phyloP scores from a whole-genome alignment of 2,113 vertebrate genomes.

The Proteles cristata region DNA sequence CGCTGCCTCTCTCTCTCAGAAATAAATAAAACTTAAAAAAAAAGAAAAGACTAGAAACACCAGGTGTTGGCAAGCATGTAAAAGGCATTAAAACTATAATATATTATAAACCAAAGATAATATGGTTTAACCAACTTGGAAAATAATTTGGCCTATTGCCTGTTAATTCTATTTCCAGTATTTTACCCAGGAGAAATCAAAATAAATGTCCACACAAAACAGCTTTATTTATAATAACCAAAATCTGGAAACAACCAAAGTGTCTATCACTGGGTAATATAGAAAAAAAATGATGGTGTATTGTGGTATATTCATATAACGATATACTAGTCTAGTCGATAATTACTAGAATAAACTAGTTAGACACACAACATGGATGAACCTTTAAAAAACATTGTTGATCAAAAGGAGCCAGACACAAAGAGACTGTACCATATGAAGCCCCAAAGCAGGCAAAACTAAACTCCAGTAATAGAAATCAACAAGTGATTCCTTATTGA shows the following conservation, averaged over 20 bases:
- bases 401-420: background rate
- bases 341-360: background rate
- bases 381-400: background rate
- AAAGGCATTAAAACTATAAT: background rate
- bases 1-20: no score
- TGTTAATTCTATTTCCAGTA: background rate
- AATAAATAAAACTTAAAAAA: no score
- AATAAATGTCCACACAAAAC: background rate
- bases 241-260: background rate
- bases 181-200: background rate
- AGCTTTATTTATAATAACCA: background rate
- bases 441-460: background rate
- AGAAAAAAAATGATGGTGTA: background rate
- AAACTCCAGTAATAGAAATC: background rate
- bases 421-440: background rate
- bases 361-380: background rate
- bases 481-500: background rate
- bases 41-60: background rate
- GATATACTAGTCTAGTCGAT: background rate
- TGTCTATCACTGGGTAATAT: background rate
- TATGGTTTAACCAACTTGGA: background rate
- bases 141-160: background rate
- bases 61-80: background rate
- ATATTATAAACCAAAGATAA: background rate
- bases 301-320: background rate